Conservation (phyloP, 2,888 invertebrate genomes). For the Kryphioiulus occultus region DNA sequence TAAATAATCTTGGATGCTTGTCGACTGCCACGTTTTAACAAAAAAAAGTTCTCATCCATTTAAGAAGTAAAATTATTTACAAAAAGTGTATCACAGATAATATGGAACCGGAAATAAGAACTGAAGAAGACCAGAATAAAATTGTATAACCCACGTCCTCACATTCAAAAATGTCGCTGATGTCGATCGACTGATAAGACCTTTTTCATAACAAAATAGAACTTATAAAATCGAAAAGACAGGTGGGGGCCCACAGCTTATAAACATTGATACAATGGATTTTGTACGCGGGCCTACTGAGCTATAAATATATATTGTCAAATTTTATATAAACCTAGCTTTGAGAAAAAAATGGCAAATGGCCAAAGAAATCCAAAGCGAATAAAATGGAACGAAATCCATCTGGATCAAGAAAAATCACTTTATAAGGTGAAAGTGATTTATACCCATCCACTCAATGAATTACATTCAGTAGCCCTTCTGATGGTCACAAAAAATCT, state of each 20-base stretch:
- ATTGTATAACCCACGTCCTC: too few relatives aligned
- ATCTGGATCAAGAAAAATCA: constrained; percentile 16
- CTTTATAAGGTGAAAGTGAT: constrained; percentile 23
- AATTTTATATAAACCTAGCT: background rate
- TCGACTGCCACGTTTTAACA: too few relatives aligned
- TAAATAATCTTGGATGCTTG: too few relatives aligned
- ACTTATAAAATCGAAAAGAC: background rate
- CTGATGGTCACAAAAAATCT: background rate
- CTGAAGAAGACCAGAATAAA: too few relatives aligned
- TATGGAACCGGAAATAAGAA: too few relatives aligned
- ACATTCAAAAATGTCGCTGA: too few relatives aligned
- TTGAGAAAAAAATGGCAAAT: background rate
- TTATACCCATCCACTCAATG: constrained; percentile 9
- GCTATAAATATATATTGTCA: constrained; percentile 17
- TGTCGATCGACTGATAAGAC: too few relatives aligned
- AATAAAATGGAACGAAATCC: background rate
- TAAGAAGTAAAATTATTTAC: too few relatives aligned
- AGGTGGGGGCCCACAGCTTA: background rate
- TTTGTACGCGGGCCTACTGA: background rate
- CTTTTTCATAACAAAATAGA: too few relatives aligned
- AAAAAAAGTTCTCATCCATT: too few relatives aligned
- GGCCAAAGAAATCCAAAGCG: constrained; percentile 1
- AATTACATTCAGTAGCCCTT: constrained; percentile 1
- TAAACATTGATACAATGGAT: background rate
- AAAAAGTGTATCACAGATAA: too few relatives aligned